Evolutionary conservation across 2,797 vertebrate species (phyloP), one percentile per base, ranked within the genome.

Genomic region (Paratrypauchen microcephalus): DNA sequence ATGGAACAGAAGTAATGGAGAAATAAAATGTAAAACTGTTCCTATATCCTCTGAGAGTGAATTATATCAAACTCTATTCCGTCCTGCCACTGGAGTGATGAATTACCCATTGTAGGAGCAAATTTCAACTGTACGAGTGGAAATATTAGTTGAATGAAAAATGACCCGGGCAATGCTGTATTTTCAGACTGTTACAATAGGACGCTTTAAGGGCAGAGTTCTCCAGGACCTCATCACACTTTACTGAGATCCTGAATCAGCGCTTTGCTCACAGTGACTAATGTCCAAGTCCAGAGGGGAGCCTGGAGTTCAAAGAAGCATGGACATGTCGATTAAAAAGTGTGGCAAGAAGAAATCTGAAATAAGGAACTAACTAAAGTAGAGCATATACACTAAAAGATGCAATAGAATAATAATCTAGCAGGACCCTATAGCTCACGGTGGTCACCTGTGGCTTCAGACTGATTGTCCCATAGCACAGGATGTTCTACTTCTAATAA

Each of bases 231-330:
- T 76, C 78, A 75, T 83, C 65, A 79, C 73, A 81, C 70, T 81
- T 84, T 68, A 77, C 72, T 79, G 82, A 82, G 68, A 77, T 50
- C 75, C 86, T 79, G 85, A 89, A 85, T 89, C 82, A 85, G 81
- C 82, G 72, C 76, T 88, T 83, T 5, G 55, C 78, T 78, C 85
- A 76, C 71, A 72, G 82, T 79, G 86, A 88, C 63, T 83, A 82
- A 88, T 82, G 82, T 60, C 71, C 82, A 67, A 5, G 67, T 80
- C 65, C 72, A 15, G 15, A 76, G 69, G 41, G 47, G 39, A 24
- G 59, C 68, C 67, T 54, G 13, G 3, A 45, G 41, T 45, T 45
- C 15, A 45, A 62, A 3, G 58, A 60, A 19, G 28, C 19, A 9
- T 8, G 1, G 8, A 30, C 30, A 60, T 60, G 28, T 19, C 19